A percentile compares a stretch with the other conserved stretches of the same genome.
These are phyloP conservation scores for Dolichoris vasculosae DNA, from an alignment of 1,140 invertebrate species.

Conservation along the genomic window DNA sequence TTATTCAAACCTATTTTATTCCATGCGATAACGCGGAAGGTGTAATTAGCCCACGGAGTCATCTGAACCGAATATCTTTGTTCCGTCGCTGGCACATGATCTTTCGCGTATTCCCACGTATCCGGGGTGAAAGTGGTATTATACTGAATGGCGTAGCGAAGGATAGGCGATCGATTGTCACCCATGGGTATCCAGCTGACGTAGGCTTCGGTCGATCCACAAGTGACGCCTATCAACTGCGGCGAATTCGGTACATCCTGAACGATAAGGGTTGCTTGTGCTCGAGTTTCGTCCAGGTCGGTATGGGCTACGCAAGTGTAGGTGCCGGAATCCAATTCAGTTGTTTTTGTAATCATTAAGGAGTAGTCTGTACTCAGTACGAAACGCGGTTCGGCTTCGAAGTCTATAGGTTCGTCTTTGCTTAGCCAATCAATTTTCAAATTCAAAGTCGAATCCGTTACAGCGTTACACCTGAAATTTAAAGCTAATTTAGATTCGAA, in stretches of 20 bases:
- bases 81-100: constrained; percentile 87
- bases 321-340: constrained; percentile 93
- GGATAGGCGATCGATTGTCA: constrained; percentile 95
- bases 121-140: constrained; percentile 96
- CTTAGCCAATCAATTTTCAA: constrained; percentile 92
- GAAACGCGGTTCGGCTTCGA: constrained; percentile 89
- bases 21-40: constrained; percentile 93
- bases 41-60: constrained; percentile 96
- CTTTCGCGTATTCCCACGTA: constrained; percentile 87
- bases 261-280: constrained; percentile 91
- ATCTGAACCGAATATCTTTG: constrained; percentile 84
- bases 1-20: constrained; percentile 86
- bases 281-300: constrained; percentile 87
- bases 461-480: constrained; percentile 86
- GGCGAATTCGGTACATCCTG: constrained; percentile 97
- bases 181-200: constrained; percentile 91
- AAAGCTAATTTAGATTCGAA: not conserved
- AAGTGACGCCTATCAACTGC: constrained; percentile 79
- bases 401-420: constrained; percentile 90
- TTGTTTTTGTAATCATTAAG: constrained; percentile 94
- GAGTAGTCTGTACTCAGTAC: constrained; percentile 91
- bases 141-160: constrained; percentile 93
- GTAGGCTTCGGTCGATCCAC: constrained; percentile 82
- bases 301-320: constrained; percentile 98
- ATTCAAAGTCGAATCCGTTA: constrained; percentile 86